A percentile compares a stretch with the other conserved stretches of the same genome.
phyloP scores from a whole-genome alignment of 2,797 vertebrate species.

The Gambelia wislizenii region DNA sequence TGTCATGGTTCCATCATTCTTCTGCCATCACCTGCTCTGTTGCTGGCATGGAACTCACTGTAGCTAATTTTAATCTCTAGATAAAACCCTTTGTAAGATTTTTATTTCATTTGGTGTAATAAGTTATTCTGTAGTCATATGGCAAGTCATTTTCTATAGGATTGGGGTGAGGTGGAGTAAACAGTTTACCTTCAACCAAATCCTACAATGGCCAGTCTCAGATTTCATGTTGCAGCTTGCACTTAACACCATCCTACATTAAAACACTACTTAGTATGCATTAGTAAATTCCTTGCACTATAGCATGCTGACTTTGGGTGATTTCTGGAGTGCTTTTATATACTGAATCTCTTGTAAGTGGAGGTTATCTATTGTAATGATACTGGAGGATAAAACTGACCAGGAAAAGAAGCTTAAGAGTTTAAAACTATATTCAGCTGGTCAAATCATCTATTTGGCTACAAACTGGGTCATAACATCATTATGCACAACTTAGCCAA shows the following conservation, averaged over 20 bases:
- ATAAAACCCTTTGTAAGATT: not conserved
- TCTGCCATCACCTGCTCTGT: not conserved
- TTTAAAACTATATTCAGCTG: not conserved
- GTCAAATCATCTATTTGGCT: not conserved
- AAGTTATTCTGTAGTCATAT: not conserved
- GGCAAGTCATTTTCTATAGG: not conserved
- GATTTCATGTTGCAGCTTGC: not conserved
- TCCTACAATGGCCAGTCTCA: not conserved
- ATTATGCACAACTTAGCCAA: not conserved
- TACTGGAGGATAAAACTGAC: not conserved
- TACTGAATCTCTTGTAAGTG: not conserved
- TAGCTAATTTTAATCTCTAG: slow-evolving; percentile 19
- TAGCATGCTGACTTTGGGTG: not conserved
- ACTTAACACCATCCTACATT: not conserved
- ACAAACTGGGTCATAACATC: not conserved
- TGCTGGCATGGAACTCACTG: not conserved
- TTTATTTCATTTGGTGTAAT: slow-evolving; percentile 19
- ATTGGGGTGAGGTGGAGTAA: not conserved
- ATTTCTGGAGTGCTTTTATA: not conserved
- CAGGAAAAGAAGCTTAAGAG: not conserved
- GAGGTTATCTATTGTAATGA: not conserved
- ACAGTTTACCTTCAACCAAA: not conserved
- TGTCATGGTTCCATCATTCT: too few relatives aligned
- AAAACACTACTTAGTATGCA: not conserved
- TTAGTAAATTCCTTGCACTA: not conserved